These are phyloP conservation scores for Margaritifera margaritifera DNA, from an alignment of 2,888 invertebrate species.

Conservation along the genomic window DNA sequence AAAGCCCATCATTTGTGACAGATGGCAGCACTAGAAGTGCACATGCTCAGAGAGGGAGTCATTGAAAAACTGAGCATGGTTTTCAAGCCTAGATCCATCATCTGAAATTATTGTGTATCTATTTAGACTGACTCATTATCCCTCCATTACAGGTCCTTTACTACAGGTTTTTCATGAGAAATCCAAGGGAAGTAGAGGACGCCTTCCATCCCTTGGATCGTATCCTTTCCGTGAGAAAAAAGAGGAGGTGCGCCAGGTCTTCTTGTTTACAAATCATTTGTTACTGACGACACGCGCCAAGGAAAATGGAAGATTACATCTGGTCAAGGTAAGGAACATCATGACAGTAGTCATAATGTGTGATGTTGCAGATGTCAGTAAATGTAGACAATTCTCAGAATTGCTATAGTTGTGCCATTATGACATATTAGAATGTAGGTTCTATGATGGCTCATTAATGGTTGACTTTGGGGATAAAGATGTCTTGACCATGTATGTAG, in stretches of 20 bases:
- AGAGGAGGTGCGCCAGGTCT: constrained; percentile 86
- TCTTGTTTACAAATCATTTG: constrained; percentile 91
- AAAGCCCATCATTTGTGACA: constrained; percentile 4
- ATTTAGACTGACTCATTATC: constrained; percentile 2
- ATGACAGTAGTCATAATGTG: background rate
- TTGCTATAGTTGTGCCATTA: too few species aligned
- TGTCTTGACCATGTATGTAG: too few species aligned
- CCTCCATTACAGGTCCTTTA: constrained; percentile 78
- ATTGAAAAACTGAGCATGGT: background rate
- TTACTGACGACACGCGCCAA: constrained; percentile 84
- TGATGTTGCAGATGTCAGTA: constrained; percentile 2
- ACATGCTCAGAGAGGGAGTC: constrained; percentile 36
- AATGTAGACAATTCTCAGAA: too few species aligned
- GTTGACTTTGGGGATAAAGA: too few species aligned
- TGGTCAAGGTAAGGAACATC: constrained; percentile 77
- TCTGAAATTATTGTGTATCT: constrained; percentile 3
- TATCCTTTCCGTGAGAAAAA: constrained; percentile 76
- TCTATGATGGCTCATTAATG: too few species aligned
- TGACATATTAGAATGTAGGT: too few species aligned
- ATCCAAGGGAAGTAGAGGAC: constrained; percentile 76
- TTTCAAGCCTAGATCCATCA: too few species aligned
- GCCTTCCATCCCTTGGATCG: constrained; percentile 76
- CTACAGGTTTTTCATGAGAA: constrained; percentile 82
- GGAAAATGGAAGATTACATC: constrained; percentile 88
- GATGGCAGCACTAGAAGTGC: constrained; percentile 24